phyloP scores from a whole-genome alignment of 2,113 vertebrate genomes.

The Myotis yumanensis region DNA sequence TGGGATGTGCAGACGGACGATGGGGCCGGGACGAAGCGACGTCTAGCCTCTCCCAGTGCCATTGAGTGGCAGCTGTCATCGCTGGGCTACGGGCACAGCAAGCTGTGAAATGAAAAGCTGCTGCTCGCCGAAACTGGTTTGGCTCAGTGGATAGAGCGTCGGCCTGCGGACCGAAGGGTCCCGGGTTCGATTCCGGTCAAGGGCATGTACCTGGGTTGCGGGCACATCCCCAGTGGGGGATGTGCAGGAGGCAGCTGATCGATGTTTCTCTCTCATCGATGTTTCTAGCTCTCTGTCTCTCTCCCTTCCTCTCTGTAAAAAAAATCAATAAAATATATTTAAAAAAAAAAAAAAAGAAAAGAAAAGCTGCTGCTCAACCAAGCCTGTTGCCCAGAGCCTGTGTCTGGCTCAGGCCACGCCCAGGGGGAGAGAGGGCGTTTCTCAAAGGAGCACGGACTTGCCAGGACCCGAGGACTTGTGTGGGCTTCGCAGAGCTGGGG shows the following conservation, averaged over 20 bases:
- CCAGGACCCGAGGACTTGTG: neutral
- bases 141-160: too few species aligned
- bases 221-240: too few species aligned
- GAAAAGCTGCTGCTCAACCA: neutral
- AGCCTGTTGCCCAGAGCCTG: neutral
- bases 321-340: too few species aligned
- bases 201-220: too few species aligned
- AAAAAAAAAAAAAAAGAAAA: neutral
- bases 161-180: too few species aligned
- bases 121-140: too few species aligned
- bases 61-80: neutral
- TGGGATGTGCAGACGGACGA: neutral
- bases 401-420: neutral
- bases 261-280: too few species aligned
- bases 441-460: neutral
- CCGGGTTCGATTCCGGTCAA: too few species aligned
- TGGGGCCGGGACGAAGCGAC: neutral
- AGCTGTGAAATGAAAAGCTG: conserved; percentile 29
- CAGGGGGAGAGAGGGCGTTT: neutral
- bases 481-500: neutral
- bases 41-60: neutral
- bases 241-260: too few species aligned
- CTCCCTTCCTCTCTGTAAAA: too few species aligned
- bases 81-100: neutral
- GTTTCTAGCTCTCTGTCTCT: too few species aligned